Base-by-base conservation (phyloP, 2,113 vertebrate species). In the Stomatorhinus ivindoensis region DNA sequence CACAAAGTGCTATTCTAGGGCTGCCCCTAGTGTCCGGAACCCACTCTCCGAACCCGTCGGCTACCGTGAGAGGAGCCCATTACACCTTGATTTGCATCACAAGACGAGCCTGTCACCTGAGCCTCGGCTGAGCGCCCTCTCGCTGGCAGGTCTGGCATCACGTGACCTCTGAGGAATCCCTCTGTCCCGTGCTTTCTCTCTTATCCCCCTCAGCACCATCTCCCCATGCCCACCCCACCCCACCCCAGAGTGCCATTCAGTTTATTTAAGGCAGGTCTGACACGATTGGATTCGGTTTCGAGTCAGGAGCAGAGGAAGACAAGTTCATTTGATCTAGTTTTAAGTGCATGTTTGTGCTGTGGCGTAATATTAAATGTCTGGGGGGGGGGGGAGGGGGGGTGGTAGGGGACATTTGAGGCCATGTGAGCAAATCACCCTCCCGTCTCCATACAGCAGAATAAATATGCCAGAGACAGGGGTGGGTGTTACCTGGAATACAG, bases 51-150 rank as follows among this genome's bases (percentile, higher is more conserved):
- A 87, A 27, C 51, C 35, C 7, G 86, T 87, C 35, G 7, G 31
- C 51, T 3, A 17, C n/a, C 8, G 8, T 53, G 27, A 19, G 31
- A 51, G 50, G 46, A 73, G 35, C 19, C 19, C 47, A 58, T 44
- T 31, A 87, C 86, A 82, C 87, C 82, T 13, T n/a, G 0, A 80
- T 87, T 69, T 76, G 46, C 76, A 80, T 89, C 50, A 58, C 39
- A 86, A 89, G 65, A 82, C 51, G 21, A 50, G 50, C 69, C 39
- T 90, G 69, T 91, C 89, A 87, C 89, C 89, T 91, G 87, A 31
- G 35, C 47, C 53, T 82, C 53, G 46, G 88, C 35, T 19, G 53
- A 27, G 89, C 65, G 61, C 83, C 17, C 35, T 80, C 35, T 80
- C 35, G 4, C 17, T 17, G 73, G 73, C 35, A 19, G 73, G 35